Conservation (phyloP, 2,113 vertebrate genomes). For the Anser brachyrhynchus region DNA sequence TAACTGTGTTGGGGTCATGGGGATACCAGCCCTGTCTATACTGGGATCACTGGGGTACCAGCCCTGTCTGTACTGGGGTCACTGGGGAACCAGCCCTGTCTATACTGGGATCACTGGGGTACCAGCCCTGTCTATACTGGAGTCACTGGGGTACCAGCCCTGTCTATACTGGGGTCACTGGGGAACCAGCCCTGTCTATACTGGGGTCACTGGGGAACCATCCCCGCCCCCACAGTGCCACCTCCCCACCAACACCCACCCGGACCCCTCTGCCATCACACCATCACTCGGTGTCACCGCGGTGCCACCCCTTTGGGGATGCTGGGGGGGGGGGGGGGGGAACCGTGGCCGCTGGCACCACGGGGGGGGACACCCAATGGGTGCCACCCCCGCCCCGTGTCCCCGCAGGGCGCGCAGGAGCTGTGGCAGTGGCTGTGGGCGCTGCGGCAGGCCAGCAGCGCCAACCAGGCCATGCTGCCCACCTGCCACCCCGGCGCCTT, state of each 20-base stretch:
- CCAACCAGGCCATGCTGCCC: conserved; percentile 83
- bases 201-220: neutral
- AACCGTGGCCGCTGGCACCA: neutral
- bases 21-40: neutral
- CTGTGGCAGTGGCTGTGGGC: conserved; percentile 93
- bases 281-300: neutral
- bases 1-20: neutral
- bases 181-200: neutral
- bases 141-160: neutral
- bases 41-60: neutral
- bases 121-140: neutral
- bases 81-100: neutral
- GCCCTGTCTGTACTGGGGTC: neutral
- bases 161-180: neutral
- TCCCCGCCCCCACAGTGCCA: fast-evolving
- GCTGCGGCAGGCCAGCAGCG: conserved; percentile 85
- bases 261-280: neutral
- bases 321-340: neutral
- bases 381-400: neutral
- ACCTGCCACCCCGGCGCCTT: conserved; percentile 85
- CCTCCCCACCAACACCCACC: neutral
- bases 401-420: conserved; percentile 85
- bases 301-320: neutral
- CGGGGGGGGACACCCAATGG: too few species aligned
- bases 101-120: neutral